phyloP scores from a whole-genome alignment of 2,888 invertebrate species.

The Sphinx pinastri region DNA sequence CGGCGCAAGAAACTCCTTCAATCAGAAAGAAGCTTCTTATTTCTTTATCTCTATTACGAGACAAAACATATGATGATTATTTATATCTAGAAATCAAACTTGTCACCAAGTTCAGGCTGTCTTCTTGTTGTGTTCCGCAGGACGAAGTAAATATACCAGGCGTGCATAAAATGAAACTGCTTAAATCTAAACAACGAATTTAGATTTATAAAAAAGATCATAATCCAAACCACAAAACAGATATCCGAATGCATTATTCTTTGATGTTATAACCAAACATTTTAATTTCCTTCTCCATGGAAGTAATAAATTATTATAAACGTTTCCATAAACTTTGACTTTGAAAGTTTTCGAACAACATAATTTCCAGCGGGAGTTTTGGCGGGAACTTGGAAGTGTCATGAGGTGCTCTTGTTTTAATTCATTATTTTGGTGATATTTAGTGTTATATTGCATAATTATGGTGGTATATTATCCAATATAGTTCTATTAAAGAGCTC shows the following conservation, averaged over 20 bases:
- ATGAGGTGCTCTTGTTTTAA: no score
- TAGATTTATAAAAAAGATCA: not conserved
- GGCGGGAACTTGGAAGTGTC: no score
- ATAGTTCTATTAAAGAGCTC: no score
- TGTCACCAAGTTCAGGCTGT: not conserved
- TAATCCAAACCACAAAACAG: not conserved
- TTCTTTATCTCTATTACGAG: no score
- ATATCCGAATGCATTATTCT: not conserved
- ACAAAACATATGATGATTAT: no score
- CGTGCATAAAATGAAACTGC: not conserved
- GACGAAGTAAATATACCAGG: not conserved
- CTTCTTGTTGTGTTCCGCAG: not conserved
- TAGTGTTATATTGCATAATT: no score
- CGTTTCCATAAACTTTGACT: constrained; percentile 11
- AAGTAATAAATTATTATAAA: constrained; percentile 12
- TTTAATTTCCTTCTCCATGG: constrained; percentile 9
- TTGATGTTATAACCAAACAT: constrained; percentile 14
- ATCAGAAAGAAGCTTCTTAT: no score
- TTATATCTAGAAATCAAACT: not conserved
- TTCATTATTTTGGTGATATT: no score
- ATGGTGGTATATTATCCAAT: no score
- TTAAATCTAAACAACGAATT: not conserved
- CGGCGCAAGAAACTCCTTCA: no score
- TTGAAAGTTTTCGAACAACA: not conserved
- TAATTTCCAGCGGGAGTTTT: no score